Percentiles rank a stretch among this genome's conserved stretches.
Conservation (phyloP, 2,888 invertebrate species). For the Hemithea aestivaria region DNA sequence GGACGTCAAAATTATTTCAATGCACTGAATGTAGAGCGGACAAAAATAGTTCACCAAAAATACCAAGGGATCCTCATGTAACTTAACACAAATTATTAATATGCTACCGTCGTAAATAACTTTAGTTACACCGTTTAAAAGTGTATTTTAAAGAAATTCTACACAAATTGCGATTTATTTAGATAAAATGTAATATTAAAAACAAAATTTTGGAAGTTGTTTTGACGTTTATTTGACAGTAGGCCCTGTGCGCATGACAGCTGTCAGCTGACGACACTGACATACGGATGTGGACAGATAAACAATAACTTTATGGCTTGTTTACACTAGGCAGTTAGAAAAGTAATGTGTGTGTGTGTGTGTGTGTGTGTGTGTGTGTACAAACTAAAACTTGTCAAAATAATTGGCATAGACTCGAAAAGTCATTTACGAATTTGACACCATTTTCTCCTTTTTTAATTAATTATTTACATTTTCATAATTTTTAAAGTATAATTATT, state of each 20-base stretch:
- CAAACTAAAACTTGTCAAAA: no score
- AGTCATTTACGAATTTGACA: no score
- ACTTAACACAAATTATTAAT: conserved; percentile 20
- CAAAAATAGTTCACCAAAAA: conserved; percentile 77
- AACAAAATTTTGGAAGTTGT: conserved; percentile 59
- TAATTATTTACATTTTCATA: no score
- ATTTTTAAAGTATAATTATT: no score
- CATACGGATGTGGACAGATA: no score
- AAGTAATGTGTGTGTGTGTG: no score
- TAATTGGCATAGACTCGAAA: no score
- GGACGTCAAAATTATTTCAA: conserved; percentile 72
- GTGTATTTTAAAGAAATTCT: conserved; percentile 5
- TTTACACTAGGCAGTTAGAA: no score
- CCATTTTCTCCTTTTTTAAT: no score
- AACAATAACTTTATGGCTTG: no score
- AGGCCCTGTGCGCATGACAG: background rate
- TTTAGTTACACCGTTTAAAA: background rate
- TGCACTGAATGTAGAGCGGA: conserved; percentile 73
- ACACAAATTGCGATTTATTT: conserved; percentile 21
- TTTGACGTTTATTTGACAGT: conserved; percentile 54
- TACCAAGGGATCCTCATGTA: conserved; percentile 46
- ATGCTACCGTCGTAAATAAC: conserved; percentile 7
- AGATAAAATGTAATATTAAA: conserved; percentile 44
- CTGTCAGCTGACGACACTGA: no score
- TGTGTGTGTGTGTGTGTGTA: no score